These are phyloP conservation scores for Zele albiditarsus DNA, from an alignment of 2,888 invertebrate species.

Conservation along the genomic window DNA sequence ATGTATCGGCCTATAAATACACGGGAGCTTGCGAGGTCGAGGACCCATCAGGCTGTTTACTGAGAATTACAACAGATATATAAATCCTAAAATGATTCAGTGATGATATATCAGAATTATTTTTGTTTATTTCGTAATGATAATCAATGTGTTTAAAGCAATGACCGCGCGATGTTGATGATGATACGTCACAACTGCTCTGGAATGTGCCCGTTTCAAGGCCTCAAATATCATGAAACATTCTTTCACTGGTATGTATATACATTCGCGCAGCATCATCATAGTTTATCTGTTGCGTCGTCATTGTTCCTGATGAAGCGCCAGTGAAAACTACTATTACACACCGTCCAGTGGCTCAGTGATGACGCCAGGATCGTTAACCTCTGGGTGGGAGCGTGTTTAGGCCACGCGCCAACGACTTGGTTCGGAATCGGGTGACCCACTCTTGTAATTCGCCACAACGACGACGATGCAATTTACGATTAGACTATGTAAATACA, in stretches of 20 bases:
- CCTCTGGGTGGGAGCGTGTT: constrained; percentile 62
- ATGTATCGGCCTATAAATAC: constrained; percentile 53
- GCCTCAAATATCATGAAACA: constrained; percentile 1
- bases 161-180: too few relatives aligned
- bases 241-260: neutral
- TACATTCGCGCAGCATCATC: constrained; percentile 8
- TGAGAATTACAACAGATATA: constrained; percentile 38
- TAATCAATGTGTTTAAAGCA: too few relatives aligned
- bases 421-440: constrained; percentile 69
- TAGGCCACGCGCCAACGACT: constrained; percentile 68
- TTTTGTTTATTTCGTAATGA: too few relatives aligned
- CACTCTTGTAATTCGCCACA: constrained; percentile 47
- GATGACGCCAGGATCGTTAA: constrained; percentile 67
- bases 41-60: constrained; percentile 49
- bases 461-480: constrained; percentile 18
- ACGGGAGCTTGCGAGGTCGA: constrained; percentile 48
- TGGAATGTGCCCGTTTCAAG: neutral
- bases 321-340: constrained; percentile 15
- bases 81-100: neutral
- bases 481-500: neutral
- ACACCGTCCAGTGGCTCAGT: constrained; percentile 27
- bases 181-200: constrained; percentile 4
- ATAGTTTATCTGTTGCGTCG: constrained; percentile 17
- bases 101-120: neutral
- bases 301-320: neutral